A percentile compares a stretch with the other conserved stretches of the same genome.
These are phyloP conservation scores for Cantharis flavilabris DNA, from an alignment of 2,888 invertebrate species.

Conservation along the genomic window DNA sequence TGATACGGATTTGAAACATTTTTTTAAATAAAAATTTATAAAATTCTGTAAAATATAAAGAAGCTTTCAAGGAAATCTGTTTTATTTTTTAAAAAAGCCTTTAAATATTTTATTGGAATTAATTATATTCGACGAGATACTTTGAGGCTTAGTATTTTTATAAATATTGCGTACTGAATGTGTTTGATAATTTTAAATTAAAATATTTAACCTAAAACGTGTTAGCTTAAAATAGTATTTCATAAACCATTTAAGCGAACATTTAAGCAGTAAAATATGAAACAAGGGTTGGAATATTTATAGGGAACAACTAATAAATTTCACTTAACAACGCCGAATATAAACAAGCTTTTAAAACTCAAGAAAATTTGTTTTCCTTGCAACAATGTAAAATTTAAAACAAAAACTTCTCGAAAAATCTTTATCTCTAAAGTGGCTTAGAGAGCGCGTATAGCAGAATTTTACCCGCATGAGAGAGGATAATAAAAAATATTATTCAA, in stretches of 20 bases:
- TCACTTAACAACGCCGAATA: constrained; percentile 12
- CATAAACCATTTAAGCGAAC: constrained; percentile 26
- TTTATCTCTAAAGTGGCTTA: not conserved
- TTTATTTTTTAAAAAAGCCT: not conserved
- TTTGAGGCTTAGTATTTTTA: not conserved
- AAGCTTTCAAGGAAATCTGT: not conserved
- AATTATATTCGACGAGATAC: not conserved
- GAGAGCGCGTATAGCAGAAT: not conserved
- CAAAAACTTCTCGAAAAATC: not conserved
- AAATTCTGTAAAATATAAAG: too few relatives aligned
- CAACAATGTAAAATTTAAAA: not conserved
- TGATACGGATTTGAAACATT: too few relatives aligned
- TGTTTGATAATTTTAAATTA: constrained; percentile 13
- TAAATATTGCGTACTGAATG: not conserved
- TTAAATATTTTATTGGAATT: not conserved
- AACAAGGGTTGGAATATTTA: constrained; percentile 29
- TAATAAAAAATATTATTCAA: not conserved
- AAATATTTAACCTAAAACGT: constrained; percentile 17
- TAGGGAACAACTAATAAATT: constrained; percentile 29
- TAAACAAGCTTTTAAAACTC: constrained; percentile 16
- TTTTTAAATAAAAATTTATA: too few relatives aligned
- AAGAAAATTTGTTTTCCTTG: not conserved
- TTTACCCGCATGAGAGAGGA: not conserved
- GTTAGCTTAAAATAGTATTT: constrained; percentile 27
- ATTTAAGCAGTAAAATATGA: constrained; percentile 31